phyloP scores from a whole-genome alignment of 2,797 vertebrate genomes.

The Neopelma chrysocephalum region DNA sequence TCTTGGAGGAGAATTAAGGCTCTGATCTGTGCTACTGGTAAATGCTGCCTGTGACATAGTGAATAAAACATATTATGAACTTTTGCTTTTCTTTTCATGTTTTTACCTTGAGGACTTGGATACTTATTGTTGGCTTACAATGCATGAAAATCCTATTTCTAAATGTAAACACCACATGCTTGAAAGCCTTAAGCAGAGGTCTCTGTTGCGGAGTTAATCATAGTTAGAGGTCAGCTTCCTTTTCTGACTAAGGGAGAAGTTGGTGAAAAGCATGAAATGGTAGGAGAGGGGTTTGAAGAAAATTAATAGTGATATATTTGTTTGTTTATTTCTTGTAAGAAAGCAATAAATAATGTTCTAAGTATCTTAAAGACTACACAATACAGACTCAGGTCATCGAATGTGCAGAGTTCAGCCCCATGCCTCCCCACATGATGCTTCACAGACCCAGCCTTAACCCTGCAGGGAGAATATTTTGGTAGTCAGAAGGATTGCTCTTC shows the following conservation, averaged over 20 bases:
- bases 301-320: background rate
- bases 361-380: background rate
- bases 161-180: background rate
- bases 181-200: background rate
- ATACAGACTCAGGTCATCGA: background rate
- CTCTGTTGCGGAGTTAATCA: background rate
- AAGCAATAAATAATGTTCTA: background rate
- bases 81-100: background rate
- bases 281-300: background rate
- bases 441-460: background rate
- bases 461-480: fast-evolving
- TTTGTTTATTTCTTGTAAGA: background rate
- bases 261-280: background rate
- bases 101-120: background rate
- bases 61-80: background rate
- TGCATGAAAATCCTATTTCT: background rate
- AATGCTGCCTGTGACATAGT: background rate
- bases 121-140: background rate
- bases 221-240: background rate
- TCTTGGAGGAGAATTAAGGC: background rate
- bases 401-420: background rate
- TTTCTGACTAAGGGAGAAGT: background rate
- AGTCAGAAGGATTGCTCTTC: background rate
- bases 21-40: background rate
- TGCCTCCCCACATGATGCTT: background rate